Evolutionary conservation across 2,113 vertebrate genomes (phyloP), one percentile per base, ranked within the genome.

Genomic region (Blennius ocellaris): DNA sequence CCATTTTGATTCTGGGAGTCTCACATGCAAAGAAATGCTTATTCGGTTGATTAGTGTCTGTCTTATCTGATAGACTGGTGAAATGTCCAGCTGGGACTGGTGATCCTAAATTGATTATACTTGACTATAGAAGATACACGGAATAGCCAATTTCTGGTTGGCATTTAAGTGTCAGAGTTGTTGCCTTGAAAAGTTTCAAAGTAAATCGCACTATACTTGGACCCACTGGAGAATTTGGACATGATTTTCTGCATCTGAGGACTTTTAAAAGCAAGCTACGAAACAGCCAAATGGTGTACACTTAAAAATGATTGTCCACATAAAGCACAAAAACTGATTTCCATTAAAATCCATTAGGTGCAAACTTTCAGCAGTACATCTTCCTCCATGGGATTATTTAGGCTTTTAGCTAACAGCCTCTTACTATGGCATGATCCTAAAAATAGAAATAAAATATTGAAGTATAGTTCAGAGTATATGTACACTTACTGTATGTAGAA

Each of bases 381-480:
- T 82, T 69, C 37, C 56, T 54, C 59, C 16, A n/a, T 57, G 41
- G 65, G 51, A 71, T 59, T 53, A 76, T 66, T 77, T 58, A 60
- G 44, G 45, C 47, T 74, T 5, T 41, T 6, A 48, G 58, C 39
- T 7, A 52, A 58, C 43, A 56, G 62, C 36, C 49, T 44, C 21
- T 30, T 45, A 43, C n/a, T 50, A 51, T 45, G 40, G 49, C 51
- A 38, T 78, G 55, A 72, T 73, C 62, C 17, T 11, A 44, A 45
- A 5, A 44, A 58, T 47, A 58, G 14, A 16, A 21, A 21, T 16
- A 48, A 40, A 16, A 30, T 30, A 30, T 12, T 50, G 41, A 30
- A n/a, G 15, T 64, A 11, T 6, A 48, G 21, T 11, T 71, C 21
- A 48, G 41, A 12, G 3, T 48, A 61, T 39, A 45, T 11, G 56